Conservation (phyloP, 1,140 invertebrate genomes). For the Agrypnia vestita region DNA sequence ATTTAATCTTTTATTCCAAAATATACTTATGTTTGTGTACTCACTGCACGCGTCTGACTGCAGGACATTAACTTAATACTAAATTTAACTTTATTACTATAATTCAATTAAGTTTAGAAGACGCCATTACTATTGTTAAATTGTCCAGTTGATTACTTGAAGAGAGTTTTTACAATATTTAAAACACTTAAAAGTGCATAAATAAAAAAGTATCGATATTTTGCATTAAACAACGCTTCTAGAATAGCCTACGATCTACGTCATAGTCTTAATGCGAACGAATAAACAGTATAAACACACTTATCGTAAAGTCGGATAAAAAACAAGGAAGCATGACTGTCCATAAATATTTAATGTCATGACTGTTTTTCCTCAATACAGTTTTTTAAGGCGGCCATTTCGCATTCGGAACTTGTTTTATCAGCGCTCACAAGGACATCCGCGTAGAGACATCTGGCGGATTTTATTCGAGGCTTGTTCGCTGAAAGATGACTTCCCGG, state of each 20-base stretch:
- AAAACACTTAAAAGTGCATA: too few relatives aligned
- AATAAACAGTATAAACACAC: neutral
- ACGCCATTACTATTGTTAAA: too few relatives aligned
- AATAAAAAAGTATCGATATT: too few relatives aligned
- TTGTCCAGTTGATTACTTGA: too few relatives aligned
- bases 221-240: too few relatives aligned
- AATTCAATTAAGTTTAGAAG: too few relatives aligned
- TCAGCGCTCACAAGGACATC: conserved; percentile 25
- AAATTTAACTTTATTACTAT: too few relatives aligned
- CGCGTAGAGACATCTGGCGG: conserved; percentile 34
- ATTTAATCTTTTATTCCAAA: too few relatives aligned
- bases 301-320: conserved; percentile 9
- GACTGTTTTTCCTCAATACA: conserved; percentile 22
- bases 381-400: conserved; percentile 17
- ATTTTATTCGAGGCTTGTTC: neutral
- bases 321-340: conserved; percentile 36
- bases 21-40: too few relatives aligned
- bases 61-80: too few relatives aligned
- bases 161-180: too few relatives aligned
- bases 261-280: neutral
- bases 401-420: conserved; percentile 34
- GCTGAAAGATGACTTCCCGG: conserved; percentile 13
- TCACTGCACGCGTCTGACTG: too few relatives aligned
- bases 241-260: neutral
- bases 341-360: conserved; percentile 31